phyloP scores from a whole-genome alignment of 2,888 invertebrate species.

The Oeneis ivallda region DNA sequence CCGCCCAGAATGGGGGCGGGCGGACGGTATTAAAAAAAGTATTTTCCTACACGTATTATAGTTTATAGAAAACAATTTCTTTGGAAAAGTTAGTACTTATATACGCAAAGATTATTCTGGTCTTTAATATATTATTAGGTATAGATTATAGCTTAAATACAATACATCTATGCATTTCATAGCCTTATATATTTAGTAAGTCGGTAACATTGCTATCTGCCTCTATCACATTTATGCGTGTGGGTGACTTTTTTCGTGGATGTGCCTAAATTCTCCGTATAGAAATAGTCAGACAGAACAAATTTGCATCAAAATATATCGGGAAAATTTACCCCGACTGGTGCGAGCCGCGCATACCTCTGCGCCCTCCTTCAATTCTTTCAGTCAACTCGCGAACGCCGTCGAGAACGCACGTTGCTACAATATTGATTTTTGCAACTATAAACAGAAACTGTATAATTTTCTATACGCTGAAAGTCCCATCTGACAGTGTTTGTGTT shows the following conservation, averaged over 20 bases:
- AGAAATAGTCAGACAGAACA: constrained; percentile 20
- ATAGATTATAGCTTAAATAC: too few species aligned
- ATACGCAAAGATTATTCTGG: neutral
- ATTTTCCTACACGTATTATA: neutral
- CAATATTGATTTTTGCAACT: constrained; percentile 19
- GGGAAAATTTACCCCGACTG: constrained; percentile 28
- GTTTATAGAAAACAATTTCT: neutral
- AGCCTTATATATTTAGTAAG: neutral
- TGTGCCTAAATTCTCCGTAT: constrained; percentile 11
- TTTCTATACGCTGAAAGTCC: constrained; percentile 15
- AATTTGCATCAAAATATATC: constrained; percentile 27
- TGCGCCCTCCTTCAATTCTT: constrained; percentile 30
- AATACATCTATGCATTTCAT: neutral
- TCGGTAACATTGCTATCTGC: too few species aligned
- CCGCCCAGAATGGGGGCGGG: constrained; percentile 7
- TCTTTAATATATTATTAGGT: neutral
- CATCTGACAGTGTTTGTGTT: constrained; percentile 22
- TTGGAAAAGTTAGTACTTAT: neutral
- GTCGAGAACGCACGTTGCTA: constrained; percentile 27
- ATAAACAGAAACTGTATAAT: constrained; percentile 28
- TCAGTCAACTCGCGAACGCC: constrained; percentile 28
- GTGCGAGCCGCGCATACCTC: constrained; percentile 31
- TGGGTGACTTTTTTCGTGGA: neutral
- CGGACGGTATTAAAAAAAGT: neutral
- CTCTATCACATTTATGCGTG: too few species aligned